phyloP scores from a whole-genome alignment of 2,113 vertebrate species.

The Trachemys scripta region DNA sequence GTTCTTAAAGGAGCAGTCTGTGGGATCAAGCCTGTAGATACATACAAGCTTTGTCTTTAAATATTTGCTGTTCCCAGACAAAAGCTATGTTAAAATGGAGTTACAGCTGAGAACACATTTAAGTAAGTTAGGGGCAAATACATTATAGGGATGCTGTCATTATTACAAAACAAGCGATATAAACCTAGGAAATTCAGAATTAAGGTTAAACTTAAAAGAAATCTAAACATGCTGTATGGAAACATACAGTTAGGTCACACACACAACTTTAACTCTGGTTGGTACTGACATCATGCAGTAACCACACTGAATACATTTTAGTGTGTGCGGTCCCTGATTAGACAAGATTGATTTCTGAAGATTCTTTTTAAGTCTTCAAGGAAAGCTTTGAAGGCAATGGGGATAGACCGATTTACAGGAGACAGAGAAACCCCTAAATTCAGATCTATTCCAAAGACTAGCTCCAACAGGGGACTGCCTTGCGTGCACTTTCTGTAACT shows the following conservation, averaged over 20 bases:
- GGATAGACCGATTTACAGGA: background rate
- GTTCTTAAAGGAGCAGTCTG: background rate
- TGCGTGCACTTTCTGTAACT: background rate
- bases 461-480: background rate
- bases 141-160: background rate
- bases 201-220: background rate
- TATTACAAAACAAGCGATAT: background rate
- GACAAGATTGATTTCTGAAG: background rate
- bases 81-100: constrained; percentile 5
- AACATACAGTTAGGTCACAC: background rate
- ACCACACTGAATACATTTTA: background rate
- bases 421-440: background rate
- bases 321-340: background rate
- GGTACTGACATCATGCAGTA: background rate
- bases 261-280: background rate
- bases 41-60: background rate
- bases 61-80: constrained; percentile 22
- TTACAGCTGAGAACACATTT: background rate
- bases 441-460: constrained; percentile 2
- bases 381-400: background rate
- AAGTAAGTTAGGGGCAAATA: background rate
- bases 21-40: constrained; percentile 12
- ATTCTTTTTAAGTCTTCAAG: background rate
- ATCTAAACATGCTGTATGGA: background rate
- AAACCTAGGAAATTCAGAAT: background rate